Base-by-base conservation (phyloP, 1,140 invertebrate species). In the Drosophila auraria region DNA sequence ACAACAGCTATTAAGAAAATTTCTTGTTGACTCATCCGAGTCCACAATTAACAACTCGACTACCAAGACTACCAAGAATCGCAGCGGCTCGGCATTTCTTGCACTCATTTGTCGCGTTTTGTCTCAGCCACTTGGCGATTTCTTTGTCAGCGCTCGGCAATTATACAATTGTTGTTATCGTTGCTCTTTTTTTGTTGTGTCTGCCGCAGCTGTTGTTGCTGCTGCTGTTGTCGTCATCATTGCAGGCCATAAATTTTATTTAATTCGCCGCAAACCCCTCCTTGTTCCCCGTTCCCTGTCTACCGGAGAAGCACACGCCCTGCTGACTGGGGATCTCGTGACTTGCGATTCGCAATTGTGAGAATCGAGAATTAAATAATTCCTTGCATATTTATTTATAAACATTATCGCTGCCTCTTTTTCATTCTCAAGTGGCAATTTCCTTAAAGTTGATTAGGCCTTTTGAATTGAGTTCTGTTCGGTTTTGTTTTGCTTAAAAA, bases 301-400 rank as follows among this genome's bases (percentile, higher is more conserved):
- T 36, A 9, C 9, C 42, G 54, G 54, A 56, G 54, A 68, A 84
- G 82, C 74, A 78, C 74, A 87, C 84, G 83, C 84, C 84, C 83
- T 78, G 76, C 47, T 87, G 84, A 68, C 64, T 56, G 78, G 68
- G 72, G 60, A 87, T 84, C 84, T 79, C 86, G 86, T 87, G 86
- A 87, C 84, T 87, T 79, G 84, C 78, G 72, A 58, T 84, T 84
- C 70, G 78, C 81, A 84, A 76, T 73, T 89, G 86, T 87, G 84
- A 90, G 84, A 87, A 87, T 79, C 87, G 86, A 82, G 84, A 89
- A 87, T 84, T 87, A 84, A 89, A 87, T 87, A 87, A 87, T 84
- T 87, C 84, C 81, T 90, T 87, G 86, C 84, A 90, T 90, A 87
- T 90, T 90, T 89, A 87, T 90, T 90, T 84, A 54, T 69, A 74